Evolutionary conservation across 2,797 vertebrate species (phyloP), one percentile per base, ranked within the genome.

Genomic region (Pseudopleuronectes americanus): DNA sequence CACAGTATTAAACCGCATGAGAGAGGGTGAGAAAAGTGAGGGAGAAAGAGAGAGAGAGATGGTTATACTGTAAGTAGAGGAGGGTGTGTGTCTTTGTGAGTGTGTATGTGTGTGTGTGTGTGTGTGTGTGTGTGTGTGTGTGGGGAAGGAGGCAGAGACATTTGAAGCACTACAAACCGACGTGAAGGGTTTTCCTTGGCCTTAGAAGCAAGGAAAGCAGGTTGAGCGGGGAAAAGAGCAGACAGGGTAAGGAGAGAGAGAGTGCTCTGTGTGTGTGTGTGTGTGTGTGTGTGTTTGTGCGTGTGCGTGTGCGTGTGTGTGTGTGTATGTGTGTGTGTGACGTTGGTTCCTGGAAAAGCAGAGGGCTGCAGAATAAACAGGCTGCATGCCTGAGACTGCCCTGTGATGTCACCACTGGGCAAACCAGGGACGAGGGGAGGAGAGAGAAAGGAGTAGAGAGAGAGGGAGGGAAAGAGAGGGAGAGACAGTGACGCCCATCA

Each of bases 301-400:
- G 63, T 17, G 70, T n/a, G 69, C 53, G 58, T 17, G 43, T 38
- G 74, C 23, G 58, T 31, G 59, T 21, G 68, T 13, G 68, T 57
- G 59, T 17, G 45, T 58, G 64, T 49, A 64, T 33, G 57, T 64
- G 76, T 26, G 63, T 41, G 68, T 41, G 71, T 59, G 83, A 84
- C 68, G 83, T 73, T 77, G 68, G 84, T 91, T 92, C 87, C 89
- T 89, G 90, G 92, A 91, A 90, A 91, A 92, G 84, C 84, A 85
- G 80, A 84, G 83, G 82, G 83, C 89, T 88, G 90, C 91, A 92
- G 89, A 90, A 92, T 91, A 92, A 89, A 91, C 88, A 91, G 83
- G 61, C 86, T 89, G 83, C 90, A 90, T 89, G 90, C 90, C 84
- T 90, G 84, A 87, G 88, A 92, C 90, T 86, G 89, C 90, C 87